phyloP scores from a whole-genome alignment of 2,797 vertebrate species.

The Danio kyathit region DNA sequence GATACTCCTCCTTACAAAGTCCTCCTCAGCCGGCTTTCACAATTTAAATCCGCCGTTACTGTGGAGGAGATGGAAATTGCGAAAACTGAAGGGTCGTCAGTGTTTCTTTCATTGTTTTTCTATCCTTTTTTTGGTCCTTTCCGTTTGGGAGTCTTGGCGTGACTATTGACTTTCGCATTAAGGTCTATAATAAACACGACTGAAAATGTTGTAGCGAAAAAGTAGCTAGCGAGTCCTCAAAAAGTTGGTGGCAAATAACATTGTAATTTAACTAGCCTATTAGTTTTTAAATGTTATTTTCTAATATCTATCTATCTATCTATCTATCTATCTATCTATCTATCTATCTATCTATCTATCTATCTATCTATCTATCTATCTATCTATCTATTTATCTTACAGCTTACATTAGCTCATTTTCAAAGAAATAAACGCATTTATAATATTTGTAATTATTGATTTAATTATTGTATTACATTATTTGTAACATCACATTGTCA shows the following conservation, averaged over 20 bases:
- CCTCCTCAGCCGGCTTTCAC: neutral
- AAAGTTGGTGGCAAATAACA: neutral
- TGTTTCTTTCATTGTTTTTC: neutral
- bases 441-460: no score
- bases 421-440: neutral
- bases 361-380: slow-evolving; percentile 44
- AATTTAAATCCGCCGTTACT: neutral
- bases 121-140: neutral
- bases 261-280: no score
- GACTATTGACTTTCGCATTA: neutral
- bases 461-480: no score
- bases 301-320: slow-evolving; percentile 41
- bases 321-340: neutral
- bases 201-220: neutral
- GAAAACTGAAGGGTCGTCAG: no score
- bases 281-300: no score
- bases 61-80: neutral
- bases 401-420: neutral
- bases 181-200: neutral
- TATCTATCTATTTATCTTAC: slow-evolving; percentile 22
- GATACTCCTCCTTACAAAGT: neutral
- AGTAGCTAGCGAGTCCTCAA: neutral
- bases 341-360: slow-evolving; percentile 11
- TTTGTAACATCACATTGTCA: no score
- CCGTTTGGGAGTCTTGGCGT: neutral